Evolutionary conservation across 2,113 vertebrate genomes (phyloP).

Genomic region (Cyanoramphus novaezelandiae): DNA sequence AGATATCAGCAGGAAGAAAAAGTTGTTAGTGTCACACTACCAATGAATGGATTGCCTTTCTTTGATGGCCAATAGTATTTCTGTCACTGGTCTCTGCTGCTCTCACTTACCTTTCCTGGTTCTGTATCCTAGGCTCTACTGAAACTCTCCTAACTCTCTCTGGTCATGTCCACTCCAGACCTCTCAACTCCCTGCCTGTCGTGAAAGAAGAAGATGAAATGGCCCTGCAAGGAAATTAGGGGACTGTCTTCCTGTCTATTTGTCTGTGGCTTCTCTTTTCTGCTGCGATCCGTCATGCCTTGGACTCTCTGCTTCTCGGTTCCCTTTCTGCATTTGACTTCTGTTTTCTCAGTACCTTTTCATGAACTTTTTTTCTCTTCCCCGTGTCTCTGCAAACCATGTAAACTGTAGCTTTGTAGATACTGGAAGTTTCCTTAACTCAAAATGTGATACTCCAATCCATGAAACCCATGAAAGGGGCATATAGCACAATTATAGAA

Average conservation of each 20-base stretch:
- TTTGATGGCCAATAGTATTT: background rate
- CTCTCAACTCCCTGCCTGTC: conserved; percentile 72
- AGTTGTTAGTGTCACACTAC: background rate
- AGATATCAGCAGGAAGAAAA: too few relatives aligned
- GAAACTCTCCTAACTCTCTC: conserved; percentile 81
- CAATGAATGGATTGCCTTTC: accelerated
- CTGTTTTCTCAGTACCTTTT: background rate
- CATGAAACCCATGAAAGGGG: background rate
- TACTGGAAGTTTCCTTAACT: background rate
- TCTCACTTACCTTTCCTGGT: conserved; percentile 30
- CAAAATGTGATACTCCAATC: background rate
- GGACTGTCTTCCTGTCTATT: conserved; percentile 17
- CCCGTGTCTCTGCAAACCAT: background rate
- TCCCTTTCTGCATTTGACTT: background rate
- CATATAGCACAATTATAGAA: accelerated
- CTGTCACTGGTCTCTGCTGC: background rate
- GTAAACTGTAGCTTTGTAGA: background rate
- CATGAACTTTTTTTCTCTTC: background rate
- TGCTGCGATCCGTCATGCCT: background rate
- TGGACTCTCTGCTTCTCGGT: background rate
- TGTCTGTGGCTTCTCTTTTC: background rate
- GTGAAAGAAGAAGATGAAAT: conserved; percentile 81
- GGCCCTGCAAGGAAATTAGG: conserved; percentile 68
- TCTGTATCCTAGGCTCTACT: conserved; percentile 69
- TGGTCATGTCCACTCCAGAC: conserved; percentile 77